Base-by-base conservation (phyloP, 2,797 vertebrate genomes). In the Cygnus olor region DNA sequence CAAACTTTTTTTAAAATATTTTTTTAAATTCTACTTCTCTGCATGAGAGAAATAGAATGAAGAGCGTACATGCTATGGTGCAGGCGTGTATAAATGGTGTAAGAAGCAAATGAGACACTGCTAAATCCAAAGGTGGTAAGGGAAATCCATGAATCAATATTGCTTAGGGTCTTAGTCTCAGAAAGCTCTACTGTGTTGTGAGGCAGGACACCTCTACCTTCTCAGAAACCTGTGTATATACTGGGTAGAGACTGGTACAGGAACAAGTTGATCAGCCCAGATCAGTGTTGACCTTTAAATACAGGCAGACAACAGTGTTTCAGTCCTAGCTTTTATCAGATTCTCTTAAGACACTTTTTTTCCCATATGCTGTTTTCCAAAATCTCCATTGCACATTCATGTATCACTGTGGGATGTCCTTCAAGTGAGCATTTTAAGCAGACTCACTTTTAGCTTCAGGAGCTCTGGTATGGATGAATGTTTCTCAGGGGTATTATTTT, bases 361-460 rank as follows among this genome's bases (percentile, higher is more conserved):
- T 77, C 30, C 65, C 24, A 11, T 14, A 22, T 0, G 0, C 57
- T 87, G 54, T 74, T 94, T 94, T 88, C 90, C 69, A 77, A 93
- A 95, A 85, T n/a, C 56, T 79, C 57, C 51, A 66, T n/a, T 92
- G 76, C 61, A 85, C 90, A 94, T 89, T 92, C 68, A 78, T 72
- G 90, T 95, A 56, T 82, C 95, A 85, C 93, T 83, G 95, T 2
- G 0, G 94, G 94, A 95, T 88, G 90, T 88, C 95, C 93, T 95
- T 91, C 84, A 94, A 94, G 85, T 86, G 88, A 92, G 85, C 80
- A 90, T 88, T 93, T 93, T 89, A 92, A 92, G 65, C 65, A 93
- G 77, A 96, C 97, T 98, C 97, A 98, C 98, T 97, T 98, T 98
- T 96, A 97, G 93, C 90, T 96, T 98, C 88, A 98, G 91, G 89